Conservation (phyloP, 2,113 vertebrate species). For the Neotoma lepida region DNA sequence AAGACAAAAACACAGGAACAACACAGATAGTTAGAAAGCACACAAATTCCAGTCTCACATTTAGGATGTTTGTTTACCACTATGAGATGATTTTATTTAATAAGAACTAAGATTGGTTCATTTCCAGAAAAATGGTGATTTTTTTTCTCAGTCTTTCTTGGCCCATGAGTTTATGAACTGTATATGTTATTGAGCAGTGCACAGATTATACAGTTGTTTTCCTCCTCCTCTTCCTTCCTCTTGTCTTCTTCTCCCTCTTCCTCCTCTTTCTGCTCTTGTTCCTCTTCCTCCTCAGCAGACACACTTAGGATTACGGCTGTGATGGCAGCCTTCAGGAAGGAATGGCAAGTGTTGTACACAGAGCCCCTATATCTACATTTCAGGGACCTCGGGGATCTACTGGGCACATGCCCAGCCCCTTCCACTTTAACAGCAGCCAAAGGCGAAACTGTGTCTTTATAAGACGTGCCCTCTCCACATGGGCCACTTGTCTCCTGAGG, state of each 20-base stretch:
- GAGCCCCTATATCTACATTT: fast-evolving
- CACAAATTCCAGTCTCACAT: background rate
- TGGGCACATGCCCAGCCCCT: too few relatives aligned
- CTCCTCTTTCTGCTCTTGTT: background rate
- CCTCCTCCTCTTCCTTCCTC: background rate
- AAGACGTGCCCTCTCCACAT: background rate
- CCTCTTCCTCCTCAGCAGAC: background rate
- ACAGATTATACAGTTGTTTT: too few relatives aligned
- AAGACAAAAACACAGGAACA: background rate
- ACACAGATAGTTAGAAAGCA: background rate
- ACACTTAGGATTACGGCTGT: too few relatives aligned
- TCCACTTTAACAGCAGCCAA: background rate
- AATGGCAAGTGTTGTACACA: background rate
- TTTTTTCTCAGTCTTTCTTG: background rate
- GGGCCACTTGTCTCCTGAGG: background rate
- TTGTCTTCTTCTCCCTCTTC: background rate
- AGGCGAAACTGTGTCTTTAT: too few relatives aligned
- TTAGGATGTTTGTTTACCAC: background rate
- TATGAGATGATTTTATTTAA: background rate
- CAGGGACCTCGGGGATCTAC: too few relatives aligned
- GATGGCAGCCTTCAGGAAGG: background rate
- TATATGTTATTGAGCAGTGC: fast-evolving
- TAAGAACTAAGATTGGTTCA: background rate
- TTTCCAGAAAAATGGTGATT: background rate
- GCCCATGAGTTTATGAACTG: fast-evolving